These are phyloP conservation scores for Alethe castanea DNA, from an alignment of 2,113 vertebrate species.

Conservation along the genomic window DNA sequence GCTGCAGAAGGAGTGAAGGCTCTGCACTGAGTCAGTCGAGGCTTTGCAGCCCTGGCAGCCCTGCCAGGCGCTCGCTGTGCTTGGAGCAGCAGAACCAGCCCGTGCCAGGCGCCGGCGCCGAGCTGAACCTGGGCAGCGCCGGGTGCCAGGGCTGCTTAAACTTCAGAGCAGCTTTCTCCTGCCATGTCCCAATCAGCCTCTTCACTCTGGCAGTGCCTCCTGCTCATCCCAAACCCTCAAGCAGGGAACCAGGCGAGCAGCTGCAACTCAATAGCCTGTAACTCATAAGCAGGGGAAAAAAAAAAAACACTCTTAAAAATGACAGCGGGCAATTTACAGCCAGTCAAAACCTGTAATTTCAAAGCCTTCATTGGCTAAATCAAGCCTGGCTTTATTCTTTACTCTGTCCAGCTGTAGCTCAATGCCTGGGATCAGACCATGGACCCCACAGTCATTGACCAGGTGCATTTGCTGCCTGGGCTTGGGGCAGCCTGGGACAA, in stretches of 20 bases:
- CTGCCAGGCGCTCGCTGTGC: not conserved
- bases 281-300: not conserved
- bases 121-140: not conserved
- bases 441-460: not conserved
- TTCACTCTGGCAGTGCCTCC: not conserved
- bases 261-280: conserved; percentile 8
- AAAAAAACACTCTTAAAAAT: not conserved
- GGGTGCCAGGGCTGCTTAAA: not conserved
- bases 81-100: not conserved
- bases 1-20: not conserved
- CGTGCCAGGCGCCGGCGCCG: not conserved
- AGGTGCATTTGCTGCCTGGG: not conserved
- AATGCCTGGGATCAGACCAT: rapidly evolving
- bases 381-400: not conserved
- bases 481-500: not conserved
- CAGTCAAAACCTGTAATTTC: not conserved
- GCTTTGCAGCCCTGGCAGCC: not conserved
- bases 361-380: not conserved
- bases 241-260: not conserved
- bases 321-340: not conserved
- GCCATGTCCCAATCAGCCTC: not conserved
- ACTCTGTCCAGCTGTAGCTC: conserved; percentile 11
- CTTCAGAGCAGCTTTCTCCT: not conserved
- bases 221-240: not conserved
- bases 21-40: not conserved